Percentiles rank a stretch among this genome's conserved stretches.
Conservation (phyloP, 2,797 vertebrate genomes). For the Chanos chanos region DNA sequence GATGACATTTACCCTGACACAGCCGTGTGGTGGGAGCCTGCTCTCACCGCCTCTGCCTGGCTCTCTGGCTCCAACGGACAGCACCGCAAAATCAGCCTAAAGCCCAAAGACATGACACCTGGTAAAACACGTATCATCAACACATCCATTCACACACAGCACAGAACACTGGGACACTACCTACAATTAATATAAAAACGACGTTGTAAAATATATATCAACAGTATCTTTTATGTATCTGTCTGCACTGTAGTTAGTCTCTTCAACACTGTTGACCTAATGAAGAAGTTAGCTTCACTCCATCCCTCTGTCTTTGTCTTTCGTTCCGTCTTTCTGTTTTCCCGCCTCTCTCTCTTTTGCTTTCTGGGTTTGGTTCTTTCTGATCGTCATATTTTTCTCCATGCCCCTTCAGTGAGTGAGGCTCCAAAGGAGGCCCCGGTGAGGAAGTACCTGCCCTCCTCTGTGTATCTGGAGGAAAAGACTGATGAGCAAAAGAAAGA, state of each 20-base stretch:
- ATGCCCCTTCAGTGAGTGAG: constrained; percentile 77
- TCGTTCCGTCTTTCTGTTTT: too few species aligned
- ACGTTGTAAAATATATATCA: too few species aligned
- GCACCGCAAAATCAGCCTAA: constrained; percentile 75
- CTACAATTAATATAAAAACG: too few species aligned
- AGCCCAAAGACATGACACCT: constrained; percentile 83
- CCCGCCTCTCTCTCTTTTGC: background rate
- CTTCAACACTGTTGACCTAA: too few species aligned
- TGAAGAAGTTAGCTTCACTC: too few species aligned
- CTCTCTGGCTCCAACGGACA: constrained; percentile 73
- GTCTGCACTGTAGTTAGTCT: too few species aligned
- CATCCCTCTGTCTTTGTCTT: too few species aligned
- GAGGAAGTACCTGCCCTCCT: constrained; percentile 80
- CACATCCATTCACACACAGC: background rate
- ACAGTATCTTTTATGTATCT: too few species aligned
- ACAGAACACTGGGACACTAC: background rate
- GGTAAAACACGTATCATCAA: too few species aligned
- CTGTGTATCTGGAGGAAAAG: constrained; percentile 89
- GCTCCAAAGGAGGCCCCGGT: constrained; percentile 84
- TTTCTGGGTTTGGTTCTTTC: background rate
- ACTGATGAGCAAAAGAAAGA: constrained; percentile 96
- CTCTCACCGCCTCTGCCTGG: constrained; percentile 75
- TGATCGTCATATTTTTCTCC: background rate
- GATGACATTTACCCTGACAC: constrained; percentile 87
- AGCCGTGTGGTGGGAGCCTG: constrained; percentile 79